Conservation (phyloP, 2,888 invertebrate genomes). For the Melanchra persicariae region DNA sequence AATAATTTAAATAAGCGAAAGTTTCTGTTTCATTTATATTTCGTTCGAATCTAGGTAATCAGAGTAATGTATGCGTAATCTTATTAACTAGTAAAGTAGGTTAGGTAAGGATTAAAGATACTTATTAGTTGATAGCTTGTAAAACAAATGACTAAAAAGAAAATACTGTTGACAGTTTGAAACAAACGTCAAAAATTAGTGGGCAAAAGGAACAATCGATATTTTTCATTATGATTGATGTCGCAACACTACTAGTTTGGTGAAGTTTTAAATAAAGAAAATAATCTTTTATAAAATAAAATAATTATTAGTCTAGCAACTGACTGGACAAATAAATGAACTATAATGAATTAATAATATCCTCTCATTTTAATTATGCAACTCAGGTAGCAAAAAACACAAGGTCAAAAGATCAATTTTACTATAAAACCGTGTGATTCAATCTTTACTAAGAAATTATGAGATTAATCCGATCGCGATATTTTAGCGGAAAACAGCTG, state of each 20-base stretch:
- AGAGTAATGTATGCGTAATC: slow-evolving; percentile 42
- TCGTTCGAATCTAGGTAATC: slow-evolving; percentile 45
- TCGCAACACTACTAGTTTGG: neutral
- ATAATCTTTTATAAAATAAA: neutral
- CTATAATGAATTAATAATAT: neutral
- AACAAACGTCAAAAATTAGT: neutral
- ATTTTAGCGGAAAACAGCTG: neutral
- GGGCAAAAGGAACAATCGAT: neutral
- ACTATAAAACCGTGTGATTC: slow-evolving; percentile 31
- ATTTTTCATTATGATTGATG: neutral
- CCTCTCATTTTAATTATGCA: slow-evolving; percentile 6
- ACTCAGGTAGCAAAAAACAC: neutral
- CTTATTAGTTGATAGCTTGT: neutral
- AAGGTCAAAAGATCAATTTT: slow-evolving; percentile 22
- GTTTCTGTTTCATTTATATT: slow-evolving; percentile 58
- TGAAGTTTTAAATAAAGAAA: neutral
- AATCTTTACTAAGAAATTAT: slow-evolving; percentile 43
- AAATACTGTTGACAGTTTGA: neutral
- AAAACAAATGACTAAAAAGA: slow-evolving; percentile 9
- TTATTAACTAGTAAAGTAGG: slow-evolving; percentile 38
- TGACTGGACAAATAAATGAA: slow-evolving; percentile 15
- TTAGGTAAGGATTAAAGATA: slow-evolving; percentile 34
- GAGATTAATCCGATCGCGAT: neutral
- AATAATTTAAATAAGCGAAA: slow-evolving; percentile 76
- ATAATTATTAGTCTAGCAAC: slow-evolving; percentile 5